Percentiles rank a stretch among this genome's conserved stretches.
phyloP scores from a whole-genome alignment of 2,888 invertebrate species.

The Argynnis bischoffii region DNA sequence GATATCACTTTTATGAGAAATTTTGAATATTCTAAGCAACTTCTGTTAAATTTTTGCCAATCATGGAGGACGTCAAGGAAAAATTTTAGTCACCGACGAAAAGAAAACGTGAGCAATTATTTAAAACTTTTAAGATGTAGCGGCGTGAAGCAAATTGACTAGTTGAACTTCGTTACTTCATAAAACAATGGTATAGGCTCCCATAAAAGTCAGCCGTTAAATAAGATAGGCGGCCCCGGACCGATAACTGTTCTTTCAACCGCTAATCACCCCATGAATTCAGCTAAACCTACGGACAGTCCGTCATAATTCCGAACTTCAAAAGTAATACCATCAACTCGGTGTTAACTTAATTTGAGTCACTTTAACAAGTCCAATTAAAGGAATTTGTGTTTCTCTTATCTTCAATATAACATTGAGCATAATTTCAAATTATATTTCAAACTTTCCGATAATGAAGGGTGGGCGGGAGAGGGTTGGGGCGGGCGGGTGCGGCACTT shows the following conservation, averaged over 20 bases:
- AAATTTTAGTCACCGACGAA: background rate
- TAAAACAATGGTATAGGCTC: slow-evolving; percentile 58
- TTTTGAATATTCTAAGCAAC: background rate
- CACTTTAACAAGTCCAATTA: slow-evolving; percentile 83
- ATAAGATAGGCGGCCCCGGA: slow-evolving; percentile 58
- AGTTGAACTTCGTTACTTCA: slow-evolving; percentile 38
- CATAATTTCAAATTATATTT: slow-evolving; percentile 83
- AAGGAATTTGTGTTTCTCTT: slow-evolving; percentile 83
- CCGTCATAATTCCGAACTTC: slow-evolving; percentile 80
- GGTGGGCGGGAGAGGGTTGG: slow-evolving; percentile 62
- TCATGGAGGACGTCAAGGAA: background rate
- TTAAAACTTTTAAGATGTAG: background rate
- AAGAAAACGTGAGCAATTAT: background rate
- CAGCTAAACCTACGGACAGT: slow-evolving; percentile 66
- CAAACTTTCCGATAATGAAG: slow-evolving; percentile 83
- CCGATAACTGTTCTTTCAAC: slow-evolving; percentile 71
- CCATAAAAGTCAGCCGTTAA: slow-evolving; percentile 63
- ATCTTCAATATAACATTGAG: slow-evolving; percentile 83
- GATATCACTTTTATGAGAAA: slow-evolving; percentile 40
- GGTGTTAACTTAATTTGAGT: slow-evolving; percentile 83
- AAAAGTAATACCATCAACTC: slow-evolving; percentile 82
- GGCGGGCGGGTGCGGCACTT: slow-evolving; percentile 66
- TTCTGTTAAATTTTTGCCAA: too few relatives aligned
- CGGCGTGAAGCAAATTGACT: slow-evolving; percentile 22
- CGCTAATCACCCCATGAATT: slow-evolving; percentile 71